A percentile compares a stretch with the other conserved stretches of the same genome.
phyloP scores from a whole-genome alignment of 2,113 vertebrate genomes.

The Anhinga rufa region DNA sequence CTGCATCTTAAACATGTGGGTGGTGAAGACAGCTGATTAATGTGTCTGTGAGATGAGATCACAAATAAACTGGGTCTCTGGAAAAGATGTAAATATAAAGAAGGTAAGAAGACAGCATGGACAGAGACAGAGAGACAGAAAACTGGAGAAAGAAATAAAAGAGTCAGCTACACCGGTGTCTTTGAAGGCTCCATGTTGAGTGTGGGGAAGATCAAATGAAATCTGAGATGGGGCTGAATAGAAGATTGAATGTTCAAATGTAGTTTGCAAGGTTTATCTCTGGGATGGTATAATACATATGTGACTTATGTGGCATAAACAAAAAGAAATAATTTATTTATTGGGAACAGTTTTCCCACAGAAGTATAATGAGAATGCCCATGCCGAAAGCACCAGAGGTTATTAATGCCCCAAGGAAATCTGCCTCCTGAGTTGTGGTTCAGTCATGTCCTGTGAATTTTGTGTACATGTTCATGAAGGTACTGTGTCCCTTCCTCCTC shows the following conservation, averaged over 20 bases:
- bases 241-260: neutral
- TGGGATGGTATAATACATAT: neutral
- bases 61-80: neutral
- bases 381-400: neutral
- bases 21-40: neutral
- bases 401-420: neutral
- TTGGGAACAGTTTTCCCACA: neutral
- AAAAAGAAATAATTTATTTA: neutral
- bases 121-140: neutral
- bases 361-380: neutral
- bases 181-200: neutral
- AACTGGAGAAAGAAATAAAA: neutral
- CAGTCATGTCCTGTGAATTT: neutral
- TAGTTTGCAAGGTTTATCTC: neutral
- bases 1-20: neutral
- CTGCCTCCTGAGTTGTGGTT: neutral
- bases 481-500: neutral
- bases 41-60: neutral
- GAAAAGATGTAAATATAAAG: neutral
- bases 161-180: rapidly evolving
- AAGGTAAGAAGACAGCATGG: neutral
- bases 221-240: neutral
- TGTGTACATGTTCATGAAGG: rapidly evolving
- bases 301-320: neutral
- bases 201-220: neutral